These are phyloP conservation scores for Xiphorhynchus erythropygius DNA, from an alignment of 2,797 vertebrate species.

Conservation along the genomic window DNA sequence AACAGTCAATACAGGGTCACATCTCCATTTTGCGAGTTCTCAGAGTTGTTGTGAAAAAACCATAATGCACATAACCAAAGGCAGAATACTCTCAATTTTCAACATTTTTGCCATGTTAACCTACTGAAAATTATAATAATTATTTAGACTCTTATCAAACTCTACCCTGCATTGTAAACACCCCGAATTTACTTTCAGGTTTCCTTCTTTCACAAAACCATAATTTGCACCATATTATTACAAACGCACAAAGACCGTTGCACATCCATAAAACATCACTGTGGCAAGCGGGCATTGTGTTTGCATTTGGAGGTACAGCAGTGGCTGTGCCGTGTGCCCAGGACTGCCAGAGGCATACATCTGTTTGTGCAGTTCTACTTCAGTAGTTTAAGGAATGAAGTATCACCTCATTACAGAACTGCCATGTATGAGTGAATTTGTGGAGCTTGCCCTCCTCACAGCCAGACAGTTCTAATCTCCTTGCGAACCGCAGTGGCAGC, in stretches of 20 bases:
- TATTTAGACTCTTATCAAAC: background rate
- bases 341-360: constrained; percentile 57
- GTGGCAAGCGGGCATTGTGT: background rate
- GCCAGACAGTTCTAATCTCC: constrained; percentile 61
- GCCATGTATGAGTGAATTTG: constrained; percentile 72
- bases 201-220: background rate
- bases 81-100: background rate
- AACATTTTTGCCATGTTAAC: background rate
- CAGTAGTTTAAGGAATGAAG: constrained; percentile 76
- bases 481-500: constrained; percentile 5
- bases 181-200: background rate
- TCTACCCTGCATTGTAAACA: background rate
- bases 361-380: constrained; percentile 68
- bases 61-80: background rate
- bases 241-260: background rate
- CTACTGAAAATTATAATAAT: background rate
- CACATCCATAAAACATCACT: background rate
- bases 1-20: background rate
- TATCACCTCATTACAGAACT: constrained; percentile 77
- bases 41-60: background rate
- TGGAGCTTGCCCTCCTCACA: constrained; percentile 59
- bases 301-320: background rate
- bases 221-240: background rate
- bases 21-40: background rate
- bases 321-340: background rate